Base-by-base conservation (phyloP, 1,140 invertebrate species). In the Neoseiulus cucumeris region DNA sequence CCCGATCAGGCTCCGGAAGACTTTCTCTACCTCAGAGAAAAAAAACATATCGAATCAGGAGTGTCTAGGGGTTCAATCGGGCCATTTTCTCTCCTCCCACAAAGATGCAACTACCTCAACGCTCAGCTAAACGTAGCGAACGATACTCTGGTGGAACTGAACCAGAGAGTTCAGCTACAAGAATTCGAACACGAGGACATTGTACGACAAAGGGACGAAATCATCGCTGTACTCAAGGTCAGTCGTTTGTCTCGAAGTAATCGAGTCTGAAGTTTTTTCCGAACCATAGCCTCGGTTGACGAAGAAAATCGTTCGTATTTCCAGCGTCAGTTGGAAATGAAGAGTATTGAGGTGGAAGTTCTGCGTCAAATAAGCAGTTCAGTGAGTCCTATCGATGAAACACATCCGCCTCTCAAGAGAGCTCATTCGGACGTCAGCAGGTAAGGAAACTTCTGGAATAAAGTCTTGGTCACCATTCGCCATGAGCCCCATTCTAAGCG, bases 401-500 rank as follows among this genome's bases (percentile, higher is more conserved):
- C 25, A 14, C 51, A 33, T 25, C 51, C 51, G 17, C 51, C 51
- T n/a, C 22, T 59, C 17, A 59, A 59, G 22, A 25, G 51, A 25
- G 51, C 51, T 9, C 51, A 59, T 0, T 59, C 51, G 22, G 51
- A 59, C 51, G 51, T 59, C 4, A 59, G 51, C 51, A 59, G 51
- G 51, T 59, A 25, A 14, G 5, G 18, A n/a, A 44, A n/a, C 42
- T 44, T 14, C n/a, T 14, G n/a, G 42, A 44, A n/a, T 14, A 44
- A 44, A 44, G n/a, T 14, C 12, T 14, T 44, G 42, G 42, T 44
- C n/a, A n/a, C 12, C 12, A 44, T 44, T 14, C n/a, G 12, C n/a
- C n/a, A n/a, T n/a, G 42, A n/a, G n/a, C 42, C 12, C 42, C n/a
- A 44, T n/a, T 12, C 42, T 12, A 47, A 22, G 5, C 45, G 5